phyloP scores from a whole-genome alignment of 2,113 vertebrate genomes.

The Cairina moschata region DNA sequence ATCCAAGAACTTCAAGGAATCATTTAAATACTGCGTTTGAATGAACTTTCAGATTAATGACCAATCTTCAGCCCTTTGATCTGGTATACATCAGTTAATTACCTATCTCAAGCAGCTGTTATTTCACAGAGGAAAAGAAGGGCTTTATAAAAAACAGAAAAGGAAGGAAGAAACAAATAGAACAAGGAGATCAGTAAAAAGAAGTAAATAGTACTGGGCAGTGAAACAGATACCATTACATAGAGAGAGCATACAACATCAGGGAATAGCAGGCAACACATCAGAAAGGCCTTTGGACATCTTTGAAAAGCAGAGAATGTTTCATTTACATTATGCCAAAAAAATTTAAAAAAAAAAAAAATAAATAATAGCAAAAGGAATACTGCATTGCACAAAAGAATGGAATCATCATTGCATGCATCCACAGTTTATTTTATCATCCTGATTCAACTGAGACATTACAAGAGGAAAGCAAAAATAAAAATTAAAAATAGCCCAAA shows the following conservation, averaged over 20 bases:
- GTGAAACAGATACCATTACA: neutral
- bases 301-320: neutral
- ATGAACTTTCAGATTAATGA: conserved; percentile 7
- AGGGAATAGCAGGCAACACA: neutral
- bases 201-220: neutral
- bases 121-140: neutral
- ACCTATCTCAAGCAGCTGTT: neutral
- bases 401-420: neutral
- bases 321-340: neutral
- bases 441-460: neutral
- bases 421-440: neutral
- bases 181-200: neutral
- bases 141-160: neutral
- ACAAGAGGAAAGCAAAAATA: neutral
- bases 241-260: neutral
- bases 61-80: conserved; percentile 12
- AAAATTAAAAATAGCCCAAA: neutral
- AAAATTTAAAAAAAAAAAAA: neutral
- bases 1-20: neutral
- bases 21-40: neutral
- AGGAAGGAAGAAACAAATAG: neutral
- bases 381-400: neutral
- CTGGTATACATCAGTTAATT: neutral
- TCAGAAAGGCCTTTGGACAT: neutral
- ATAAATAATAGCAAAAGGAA: neutral